A percentile compares a stretch with the other conserved stretches of the same genome.
phyloP scores from a whole-genome alignment of 2,797 vertebrate genomes.

The Hydrophis major region DNA sequence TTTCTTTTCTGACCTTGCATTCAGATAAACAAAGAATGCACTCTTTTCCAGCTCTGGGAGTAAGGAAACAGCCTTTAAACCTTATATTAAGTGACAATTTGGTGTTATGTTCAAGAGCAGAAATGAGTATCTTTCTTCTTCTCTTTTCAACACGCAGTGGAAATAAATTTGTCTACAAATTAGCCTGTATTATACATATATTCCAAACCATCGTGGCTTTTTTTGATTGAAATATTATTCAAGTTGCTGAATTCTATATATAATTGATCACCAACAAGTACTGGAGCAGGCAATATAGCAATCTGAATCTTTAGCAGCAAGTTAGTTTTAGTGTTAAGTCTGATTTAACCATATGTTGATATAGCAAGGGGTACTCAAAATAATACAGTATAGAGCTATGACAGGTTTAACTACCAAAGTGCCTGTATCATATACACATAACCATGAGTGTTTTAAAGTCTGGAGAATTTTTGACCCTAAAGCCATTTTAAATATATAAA shows the following conservation, averaged over 20 bases:
- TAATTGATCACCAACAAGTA: neutral
- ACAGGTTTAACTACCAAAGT: neutral
- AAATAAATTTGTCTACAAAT: neutral
- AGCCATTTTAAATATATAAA: neutral
- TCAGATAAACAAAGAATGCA: constrained; percentile 57
- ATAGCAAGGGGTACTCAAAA: neutral
- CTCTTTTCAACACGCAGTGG: neutral
- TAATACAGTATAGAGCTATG: neutral
- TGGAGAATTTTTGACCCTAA: constrained; percentile 20
- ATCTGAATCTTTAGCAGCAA: neutral
- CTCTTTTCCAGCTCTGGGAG: constrained; percentile 30
- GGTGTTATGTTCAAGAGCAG: neutral
- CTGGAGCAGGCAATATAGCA: neutral
- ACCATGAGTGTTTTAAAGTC: constrained; percentile 20
- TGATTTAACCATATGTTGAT: neutral
- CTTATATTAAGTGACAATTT: neutral
- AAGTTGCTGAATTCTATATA: neutral
- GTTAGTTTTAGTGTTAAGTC: neutral
- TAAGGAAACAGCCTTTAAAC: neutral
- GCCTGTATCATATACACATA: constrained; percentile 12
- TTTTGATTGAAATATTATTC: neutral
- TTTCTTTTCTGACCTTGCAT: constrained; percentile 49
- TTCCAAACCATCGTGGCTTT: neutral
- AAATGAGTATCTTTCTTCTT: neutral
- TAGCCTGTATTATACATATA: neutral